Evolutionary conservation across 2,888 invertebrate species (phyloP).

Genomic region (Diadegma fenestrale): DNA sequence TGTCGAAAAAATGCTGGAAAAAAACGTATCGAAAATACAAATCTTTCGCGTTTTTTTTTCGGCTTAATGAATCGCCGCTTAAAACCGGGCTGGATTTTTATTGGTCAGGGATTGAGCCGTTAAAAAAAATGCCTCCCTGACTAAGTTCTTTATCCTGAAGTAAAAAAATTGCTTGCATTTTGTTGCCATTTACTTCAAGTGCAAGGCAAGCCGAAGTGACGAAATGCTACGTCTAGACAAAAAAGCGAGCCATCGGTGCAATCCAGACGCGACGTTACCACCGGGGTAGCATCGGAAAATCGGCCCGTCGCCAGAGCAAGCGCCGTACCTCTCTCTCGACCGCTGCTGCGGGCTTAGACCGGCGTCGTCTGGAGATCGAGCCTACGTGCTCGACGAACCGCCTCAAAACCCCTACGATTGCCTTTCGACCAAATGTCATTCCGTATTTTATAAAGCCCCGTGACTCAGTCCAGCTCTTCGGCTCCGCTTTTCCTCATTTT

Average conservation of each 20-base stretch:
- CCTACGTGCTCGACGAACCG: conserved; percentile 58
- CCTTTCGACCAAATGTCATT: conserved; percentile 62
- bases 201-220: neutral
- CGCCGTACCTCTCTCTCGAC: conserved; percentile 52
- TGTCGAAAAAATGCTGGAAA: too few species aligned
- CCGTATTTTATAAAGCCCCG: conserved; percentile 19
- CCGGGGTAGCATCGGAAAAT: conserved; percentile 15
- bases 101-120: conserved; percentile 1
- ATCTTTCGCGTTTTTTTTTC: conserved; percentile 23
- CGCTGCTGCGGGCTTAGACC: conserved; percentile 60
- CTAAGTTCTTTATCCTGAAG: neutral
- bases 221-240: conserved; percentile 60
- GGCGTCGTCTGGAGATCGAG: conserved; percentile 72
- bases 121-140: neutral
- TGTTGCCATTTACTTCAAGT: neutral
- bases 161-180: conserved; percentile 25
- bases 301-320: conserved; percentile 4
- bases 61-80: conserved; percentile 36
- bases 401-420: conserved; percentile 70
- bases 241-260: conserved; percentile 29
- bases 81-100: conserved; percentile 38
- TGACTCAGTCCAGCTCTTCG: conserved; percentile 42
- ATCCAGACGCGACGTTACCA: conserved; percentile 30
- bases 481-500: conserved; percentile 13
- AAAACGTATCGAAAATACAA: too few species aligned